Base-by-base conservation (phyloP, 2,888 invertebrate genomes). In the Ellobium chinense region DNA sequence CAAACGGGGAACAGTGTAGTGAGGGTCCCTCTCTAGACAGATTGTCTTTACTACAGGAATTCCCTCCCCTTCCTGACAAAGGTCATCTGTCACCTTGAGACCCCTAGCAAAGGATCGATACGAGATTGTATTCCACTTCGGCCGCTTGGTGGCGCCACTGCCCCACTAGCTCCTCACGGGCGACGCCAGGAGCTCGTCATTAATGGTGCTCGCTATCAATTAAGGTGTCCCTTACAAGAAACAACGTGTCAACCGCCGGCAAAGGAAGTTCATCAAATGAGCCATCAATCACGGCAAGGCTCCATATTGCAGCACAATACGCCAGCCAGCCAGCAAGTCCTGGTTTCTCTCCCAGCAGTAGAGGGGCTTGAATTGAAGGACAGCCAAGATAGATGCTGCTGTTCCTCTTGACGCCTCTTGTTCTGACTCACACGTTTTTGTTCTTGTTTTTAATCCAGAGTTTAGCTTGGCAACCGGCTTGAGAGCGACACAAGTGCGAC, bases 61-160 rank as follows among this genome's bases (percentile, higher is more conserved):
- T 54, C 5, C 58, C 27, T 65, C 36, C 65, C 27, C n/a, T n/a
- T n/a, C n/a, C 54, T 34, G 34, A 54, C 36, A 31, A 54, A 66
- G 80, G 56, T 60, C 68, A 80, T 74, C 37, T 68, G 74, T 80
- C 80, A 80, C 39, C 39, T 5, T 18, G 46, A 1, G 0, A 18
- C 18, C 29, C n/a, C 4, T n/a, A 12, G 37, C 60, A 39, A 24
- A 24, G 34, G 39, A 65, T 58, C 56, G 65, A 65, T 29, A 24
- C 24, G 29, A 70, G 54, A 54, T 75, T 29, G 29, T 74, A 27
- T 62, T 54, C 56, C 24, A 27, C 62, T 36, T 37, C 14, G 12
- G 39, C 37, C 74, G n/a, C 29, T 46, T 36, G 9, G n/a, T 63
- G 74, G 63, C 63, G 74, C 62, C 74, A 74, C 4, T 24, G 29